Evolutionary conservation across 2,888 invertebrate genomes (phyloP), one percentile per base, ranked within the genome.

Genomic region (Netelia fuscicornis): DNA sequence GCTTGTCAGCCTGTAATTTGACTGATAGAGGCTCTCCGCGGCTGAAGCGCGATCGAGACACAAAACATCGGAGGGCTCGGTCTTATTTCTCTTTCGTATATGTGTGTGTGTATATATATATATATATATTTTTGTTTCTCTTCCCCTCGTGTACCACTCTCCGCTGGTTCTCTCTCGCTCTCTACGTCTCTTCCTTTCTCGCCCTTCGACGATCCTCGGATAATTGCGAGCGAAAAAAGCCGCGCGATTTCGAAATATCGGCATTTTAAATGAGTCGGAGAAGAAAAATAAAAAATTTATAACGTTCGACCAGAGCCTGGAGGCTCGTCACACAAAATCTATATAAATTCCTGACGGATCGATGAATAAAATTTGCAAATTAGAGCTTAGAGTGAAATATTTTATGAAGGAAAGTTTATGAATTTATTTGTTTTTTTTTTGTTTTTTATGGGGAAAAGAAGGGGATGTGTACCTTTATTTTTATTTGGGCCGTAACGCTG

Each of bases 1-100:
- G 83, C 87, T 89, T 92, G 91, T 92, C 92, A 92, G 92, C 89
- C 88, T 92, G 92, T 92, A 92, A 92, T 92, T 92, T 92, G 89
- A 91, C 89, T 89, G 90, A 90, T 91, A 90, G 90, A 90, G 89
- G 89, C 89, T 87, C 87, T 85, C 77, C 83, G 65, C 74, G 80
- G 74, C 83, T 80, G 84, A 88, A 88, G 87, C 88, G 88, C 87
- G 87, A 86, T 83, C 87, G 88, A 88, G 88, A 88, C 88, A 88
- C 87, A 88, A 88, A 88, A 88, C 85, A 83, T 87, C 87, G 84
- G 84, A 84, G 81, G 80, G 74, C 86, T 44, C 77, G 80, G 75
- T 58, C 82, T 85, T 85, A 52, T 80, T 72, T 78, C 78, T 81
- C 79, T 77, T 64, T 77, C 65, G 64, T 70, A 54, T 68, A 9